Evolutionary conservation across 2,797 vertebrate genomes (phyloP).

Genomic region (Eremophila alpestris): DNA sequence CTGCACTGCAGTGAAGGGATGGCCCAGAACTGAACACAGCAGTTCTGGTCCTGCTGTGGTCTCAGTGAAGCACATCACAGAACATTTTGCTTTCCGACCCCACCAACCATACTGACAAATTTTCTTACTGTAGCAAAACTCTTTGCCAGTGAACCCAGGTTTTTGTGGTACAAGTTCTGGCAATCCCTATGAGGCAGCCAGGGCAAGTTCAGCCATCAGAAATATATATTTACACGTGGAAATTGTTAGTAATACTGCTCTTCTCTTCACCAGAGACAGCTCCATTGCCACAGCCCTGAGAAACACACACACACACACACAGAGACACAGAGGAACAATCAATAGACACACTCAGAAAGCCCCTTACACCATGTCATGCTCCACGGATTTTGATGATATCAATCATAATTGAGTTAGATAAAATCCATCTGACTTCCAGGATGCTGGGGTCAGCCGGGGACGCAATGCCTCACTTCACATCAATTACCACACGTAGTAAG

Average conservation of each 20-base stretch:
- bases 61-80: not conserved
- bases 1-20: not conserved
- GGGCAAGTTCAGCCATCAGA: not conserved
- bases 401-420: slow-evolving; percentile 96
- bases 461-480: slow-evolving; percentile 86
- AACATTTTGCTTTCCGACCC: not conserved
- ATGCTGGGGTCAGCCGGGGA: slow-evolving; percentile 82
- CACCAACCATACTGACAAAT: not conserved
- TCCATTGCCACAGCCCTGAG: not conserved
- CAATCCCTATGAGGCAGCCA: not conserved
- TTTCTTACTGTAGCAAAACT: not conserved
- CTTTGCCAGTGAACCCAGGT: not conserved
- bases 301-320: not conserved
- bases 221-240: slow-evolving; percentile 35
- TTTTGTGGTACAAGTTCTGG: not conserved
- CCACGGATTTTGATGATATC: slow-evolving; percentile 94
- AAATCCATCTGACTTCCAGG: slow-evolving; percentile 90
- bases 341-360: slow-evolving; percentile 86
- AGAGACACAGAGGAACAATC: slow-evolving; percentile 77
- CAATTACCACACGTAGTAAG: slow-evolving; percentile 92
- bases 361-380: slow-evolving; percentile 76
- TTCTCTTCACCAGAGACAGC: not conserved
- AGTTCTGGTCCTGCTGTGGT: not conserved
- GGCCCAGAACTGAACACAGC: not conserved
- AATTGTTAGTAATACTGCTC: not conserved